Conservation (phyloP, 2,888 invertebrate species). For the Julus scanicus region DNA sequence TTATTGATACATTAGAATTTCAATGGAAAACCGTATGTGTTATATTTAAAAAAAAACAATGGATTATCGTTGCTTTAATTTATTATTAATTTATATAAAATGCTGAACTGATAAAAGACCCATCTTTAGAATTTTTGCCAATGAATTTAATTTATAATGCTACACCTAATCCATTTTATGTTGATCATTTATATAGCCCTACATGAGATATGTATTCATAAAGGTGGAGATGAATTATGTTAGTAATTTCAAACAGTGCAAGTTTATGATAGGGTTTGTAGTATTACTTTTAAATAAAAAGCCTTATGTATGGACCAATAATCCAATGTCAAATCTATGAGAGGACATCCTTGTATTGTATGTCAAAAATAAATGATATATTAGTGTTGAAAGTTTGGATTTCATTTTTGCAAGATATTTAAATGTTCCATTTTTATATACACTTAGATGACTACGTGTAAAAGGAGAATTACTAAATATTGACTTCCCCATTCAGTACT, state of each 20-base stretch:
- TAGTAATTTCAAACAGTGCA: not conserved
- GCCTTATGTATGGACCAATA: slow-evolving; percentile 47
- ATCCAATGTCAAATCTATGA: not conserved
- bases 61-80: too few relatives aligned
- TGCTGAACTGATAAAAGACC: not conserved
- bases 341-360: not conserved
- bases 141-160: not conserved
- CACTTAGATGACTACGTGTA: too few relatives aligned
- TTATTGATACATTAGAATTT: not conserved
- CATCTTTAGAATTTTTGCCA: too few relatives aligned
- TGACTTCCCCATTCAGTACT: too few relatives aligned
- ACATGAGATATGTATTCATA: not conserved
- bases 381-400: not conserved
- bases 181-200: not conserved
- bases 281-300: slow-evolving; percentile 26
- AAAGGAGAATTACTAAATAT: too few relatives aligned
- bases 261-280: not conserved
- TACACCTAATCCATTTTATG: not conserved
- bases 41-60: too few relatives aligned
- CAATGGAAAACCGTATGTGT: not conserved
- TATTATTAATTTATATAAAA: not conserved
- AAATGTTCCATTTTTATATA: too few relatives aligned
- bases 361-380: slow-evolving; percentile 36
- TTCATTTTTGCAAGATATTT: not conserved
- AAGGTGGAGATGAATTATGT: not conserved